Percentiles rank a stretch among this genome's conserved stretches.
phyloP scores from a whole-genome alignment of 2,888 invertebrate species.

The Erynnis tages region DNA sequence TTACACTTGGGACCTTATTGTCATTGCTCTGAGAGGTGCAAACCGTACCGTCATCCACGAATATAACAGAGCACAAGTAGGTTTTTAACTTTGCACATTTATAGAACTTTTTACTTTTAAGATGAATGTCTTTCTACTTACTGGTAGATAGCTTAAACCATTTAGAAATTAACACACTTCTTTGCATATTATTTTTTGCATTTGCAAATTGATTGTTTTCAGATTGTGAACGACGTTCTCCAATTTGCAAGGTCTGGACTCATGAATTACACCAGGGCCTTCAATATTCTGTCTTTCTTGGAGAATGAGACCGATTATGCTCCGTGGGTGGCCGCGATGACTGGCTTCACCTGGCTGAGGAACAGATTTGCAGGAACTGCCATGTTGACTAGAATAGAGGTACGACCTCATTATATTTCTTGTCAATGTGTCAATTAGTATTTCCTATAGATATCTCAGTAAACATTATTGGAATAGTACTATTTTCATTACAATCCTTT shows the following conservation, averaged over 20 bases:
- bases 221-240: conserved; percentile 89
- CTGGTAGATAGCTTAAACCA: too few species aligned
- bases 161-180: too few species aligned
- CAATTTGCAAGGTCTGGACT: conserved; percentile 86
- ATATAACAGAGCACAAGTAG: conserved; percentile 88
- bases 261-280: conserved; percentile 82
- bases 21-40: conserved; percentile 57
- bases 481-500: too few species aligned
- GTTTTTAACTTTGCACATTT: background rate
- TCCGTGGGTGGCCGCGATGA: conserved; percentile 88
- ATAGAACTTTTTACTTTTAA: background rate
- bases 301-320: conserved; percentile 85
- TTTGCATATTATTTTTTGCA: background rate
- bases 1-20: conserved; percentile 78
- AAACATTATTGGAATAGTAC: too few species aligned
- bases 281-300: conserved; percentile 86
- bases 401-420: conserved; percentile 35
- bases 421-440: too few species aligned
- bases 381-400: conserved; percentile 45
- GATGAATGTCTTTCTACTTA: too few species aligned
- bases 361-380: conserved; percentile 53
- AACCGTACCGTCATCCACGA: conserved; percentile 75
- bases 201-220: conserved; percentile 30
- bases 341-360: conserved; percentile 77
- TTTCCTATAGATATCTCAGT: too few species aligned